Percentiles rank a stretch among this genome's conserved stretches.
These are phyloP conservation scores for Tinamus major DNA, from an alignment of 2,797 vertebrate genomes.

Conservation along the genomic window DNA sequence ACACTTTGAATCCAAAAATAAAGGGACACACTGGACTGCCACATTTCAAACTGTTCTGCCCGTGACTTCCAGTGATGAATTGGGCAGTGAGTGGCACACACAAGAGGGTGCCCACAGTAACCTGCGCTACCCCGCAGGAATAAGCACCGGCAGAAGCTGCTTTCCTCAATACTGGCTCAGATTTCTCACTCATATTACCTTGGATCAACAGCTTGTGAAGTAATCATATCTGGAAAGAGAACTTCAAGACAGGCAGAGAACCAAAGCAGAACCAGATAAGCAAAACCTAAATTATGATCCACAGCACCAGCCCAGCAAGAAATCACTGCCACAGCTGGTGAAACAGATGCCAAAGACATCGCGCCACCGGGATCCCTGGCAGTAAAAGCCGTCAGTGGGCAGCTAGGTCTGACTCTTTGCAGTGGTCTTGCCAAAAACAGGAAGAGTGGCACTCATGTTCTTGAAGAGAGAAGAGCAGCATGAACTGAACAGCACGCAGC, in stretches of 20 bases:
- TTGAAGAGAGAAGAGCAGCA: neutral
- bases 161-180: neutral
- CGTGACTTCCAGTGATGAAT: neutral
- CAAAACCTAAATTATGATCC: neutral
- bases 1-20: neutral
- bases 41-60: neutral
- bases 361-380: neutral
- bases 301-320: neutral
- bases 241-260: neutral
- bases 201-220: neutral
- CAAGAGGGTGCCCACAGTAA: neutral
- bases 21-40: neutral
- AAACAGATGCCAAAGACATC: neutral
- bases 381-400: neutral
- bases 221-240: neutral
- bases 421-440: neutral
- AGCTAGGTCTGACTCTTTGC: neutral
- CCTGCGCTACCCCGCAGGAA: neutral
- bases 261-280: neutral
- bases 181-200: neutral
- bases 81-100: rapidly evolving
- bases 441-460: neutral
- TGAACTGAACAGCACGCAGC: neutral
- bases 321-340: neutral
- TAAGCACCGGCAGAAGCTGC: neutral